These are phyloP conservation scores for Daboia siamensis DNA, from an alignment of 2,113 vertebrate genomes.

Conservation along the genomic window DNA sequence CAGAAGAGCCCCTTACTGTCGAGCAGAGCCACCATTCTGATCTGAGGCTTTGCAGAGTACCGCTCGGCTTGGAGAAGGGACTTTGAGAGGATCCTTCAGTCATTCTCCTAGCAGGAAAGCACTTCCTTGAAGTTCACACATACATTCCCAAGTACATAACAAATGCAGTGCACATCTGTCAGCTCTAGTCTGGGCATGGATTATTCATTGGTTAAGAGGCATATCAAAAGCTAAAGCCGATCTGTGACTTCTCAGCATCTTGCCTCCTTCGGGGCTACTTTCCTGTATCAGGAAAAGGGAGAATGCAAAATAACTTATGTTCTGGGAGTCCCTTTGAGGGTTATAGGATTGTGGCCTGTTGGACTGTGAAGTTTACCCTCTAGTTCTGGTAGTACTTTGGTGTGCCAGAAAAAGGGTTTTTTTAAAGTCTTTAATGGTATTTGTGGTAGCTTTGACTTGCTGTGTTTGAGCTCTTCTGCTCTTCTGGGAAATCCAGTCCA, in stretches of 20 bases:
- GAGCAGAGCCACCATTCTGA: not conserved
- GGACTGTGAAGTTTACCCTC: not conserved
- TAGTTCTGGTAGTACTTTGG: not conserved
- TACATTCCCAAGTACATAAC: not conserved
- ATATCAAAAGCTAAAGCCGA: not conserved
- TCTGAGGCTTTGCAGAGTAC: not conserved
- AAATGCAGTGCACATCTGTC: not conserved
- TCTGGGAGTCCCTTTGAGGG: not conserved
- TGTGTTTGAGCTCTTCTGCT: not conserved
- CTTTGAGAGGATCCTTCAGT: not conserved
- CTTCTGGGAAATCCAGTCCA: not conserved
- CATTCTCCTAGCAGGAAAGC: not conserved
- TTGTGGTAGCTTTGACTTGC: not conserved
- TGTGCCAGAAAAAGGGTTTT: not conserved
- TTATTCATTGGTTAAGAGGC: not conserved
- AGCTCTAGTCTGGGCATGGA: not conserved
- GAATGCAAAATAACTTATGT: not conserved
- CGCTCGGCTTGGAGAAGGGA: not conserved
- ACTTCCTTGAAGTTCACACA: not conserved
- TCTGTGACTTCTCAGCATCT: not conserved
- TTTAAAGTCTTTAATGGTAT: not conserved
- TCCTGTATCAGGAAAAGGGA: not conserved
- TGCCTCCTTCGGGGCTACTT: not conserved
- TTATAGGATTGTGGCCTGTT: not conserved
- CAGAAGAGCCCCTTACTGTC: not conserved